phyloP scores from a whole-genome alignment of 2,797 vertebrate species.

The Sebastes trivittatus region DNA sequence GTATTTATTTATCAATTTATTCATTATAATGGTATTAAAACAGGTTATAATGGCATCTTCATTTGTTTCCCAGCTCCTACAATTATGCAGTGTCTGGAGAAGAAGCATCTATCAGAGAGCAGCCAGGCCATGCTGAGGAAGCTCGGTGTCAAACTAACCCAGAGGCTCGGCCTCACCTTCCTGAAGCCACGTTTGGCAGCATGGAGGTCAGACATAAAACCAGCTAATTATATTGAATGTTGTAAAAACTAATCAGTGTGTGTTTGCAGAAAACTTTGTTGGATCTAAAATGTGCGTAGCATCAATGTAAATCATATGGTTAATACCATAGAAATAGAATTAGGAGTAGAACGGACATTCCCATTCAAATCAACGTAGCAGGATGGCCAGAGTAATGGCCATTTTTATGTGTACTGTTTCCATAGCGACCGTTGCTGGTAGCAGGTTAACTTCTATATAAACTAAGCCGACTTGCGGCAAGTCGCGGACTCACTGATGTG shows the following conservation, averaged over 20 bases:
- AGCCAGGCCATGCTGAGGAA: constrained; percentile 91
- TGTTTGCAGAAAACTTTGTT: not conserved
- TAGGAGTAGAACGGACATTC: no score
- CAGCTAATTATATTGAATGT: not conserved
- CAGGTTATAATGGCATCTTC: not conserved
- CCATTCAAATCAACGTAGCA: no score
- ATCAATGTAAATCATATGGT: not conserved
- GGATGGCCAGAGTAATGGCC: no score
- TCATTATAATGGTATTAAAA: not conserved
- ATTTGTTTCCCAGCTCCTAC: constrained; percentile 81
- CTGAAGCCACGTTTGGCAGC: constrained; percentile 92
- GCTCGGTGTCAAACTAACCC: constrained; percentile 91
- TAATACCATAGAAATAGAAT: no score
- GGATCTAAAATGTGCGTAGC: not conserved
- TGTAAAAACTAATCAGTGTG: not conserved
- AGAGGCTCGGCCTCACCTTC: constrained; percentile 93
- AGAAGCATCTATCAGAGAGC: constrained; percentile 86
- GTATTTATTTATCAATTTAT: not conserved
- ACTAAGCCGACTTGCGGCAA: no score
- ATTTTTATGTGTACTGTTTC: no score
- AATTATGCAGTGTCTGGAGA: constrained; percentile 87
- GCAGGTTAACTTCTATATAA: no score
- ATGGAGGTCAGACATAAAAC: constrained; percentile 88
- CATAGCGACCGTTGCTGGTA: no score
- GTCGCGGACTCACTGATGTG: no score